Evolutionary conservation across 2,113 vertebrate genomes (phyloP).

Genomic region (Sphyrna mokarran): DNA sequence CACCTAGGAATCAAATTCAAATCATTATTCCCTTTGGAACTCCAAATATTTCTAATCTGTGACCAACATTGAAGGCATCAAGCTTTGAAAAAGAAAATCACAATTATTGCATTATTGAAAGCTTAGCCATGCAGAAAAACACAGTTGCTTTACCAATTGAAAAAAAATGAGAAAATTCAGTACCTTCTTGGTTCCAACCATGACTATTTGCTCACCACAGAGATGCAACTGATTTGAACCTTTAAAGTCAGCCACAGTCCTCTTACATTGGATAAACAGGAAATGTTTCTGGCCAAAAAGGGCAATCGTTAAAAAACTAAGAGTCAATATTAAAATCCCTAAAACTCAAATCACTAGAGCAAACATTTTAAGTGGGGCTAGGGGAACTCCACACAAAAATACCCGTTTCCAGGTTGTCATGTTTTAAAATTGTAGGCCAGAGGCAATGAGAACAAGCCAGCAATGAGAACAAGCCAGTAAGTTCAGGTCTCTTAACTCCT

Average conservation of each 20-base stretch:
- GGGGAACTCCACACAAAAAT: not conserved
- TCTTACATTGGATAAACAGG: not conserved
- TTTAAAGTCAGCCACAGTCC: not conserved
- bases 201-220: constrained; percentile 10
- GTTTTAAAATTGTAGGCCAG: not conserved
- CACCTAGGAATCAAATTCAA: not conserved
- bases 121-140: not conserved
- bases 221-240: constrained; percentile 31
- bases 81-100: not conserved
- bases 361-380: not conserved
- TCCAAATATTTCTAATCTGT: not conserved
- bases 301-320: constrained; percentile 10
- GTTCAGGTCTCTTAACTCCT: not conserved
- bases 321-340: not conserved
- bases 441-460: not conserved
- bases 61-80: not conserved
- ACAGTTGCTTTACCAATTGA: not conserved
- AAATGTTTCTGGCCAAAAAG: constrained; percentile 28
- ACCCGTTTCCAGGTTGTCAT: not conserved
- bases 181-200: not conserved
- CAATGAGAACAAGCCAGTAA: not conserved
- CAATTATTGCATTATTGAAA: not conserved
- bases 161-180: not conserved
- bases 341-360: not conserved
- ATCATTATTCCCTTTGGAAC: too few relatives aligned